Conservation (phyloP, 2,797 vertebrate species). For the Tolypeutes matacus region DNA sequence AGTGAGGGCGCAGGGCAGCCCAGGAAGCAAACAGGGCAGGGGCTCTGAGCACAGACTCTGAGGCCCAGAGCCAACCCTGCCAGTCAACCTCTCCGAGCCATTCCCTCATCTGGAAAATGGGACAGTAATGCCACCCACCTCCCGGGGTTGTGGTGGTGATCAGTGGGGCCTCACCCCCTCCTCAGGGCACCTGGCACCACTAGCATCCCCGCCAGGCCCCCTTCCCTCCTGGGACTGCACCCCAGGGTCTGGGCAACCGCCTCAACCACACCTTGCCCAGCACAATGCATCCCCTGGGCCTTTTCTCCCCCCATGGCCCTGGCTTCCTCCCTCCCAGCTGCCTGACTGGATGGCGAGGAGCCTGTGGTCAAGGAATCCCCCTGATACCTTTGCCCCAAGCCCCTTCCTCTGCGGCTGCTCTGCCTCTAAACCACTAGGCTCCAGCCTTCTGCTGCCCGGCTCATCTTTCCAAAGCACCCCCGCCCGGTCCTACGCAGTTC, state of each 20-base stretch:
- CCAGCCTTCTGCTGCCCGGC: background rate
- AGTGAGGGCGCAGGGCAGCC: background rate
- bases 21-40: background rate
- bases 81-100: background rate
- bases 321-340: background rate
- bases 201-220: background rate
- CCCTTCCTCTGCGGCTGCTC: background rate
- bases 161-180: background rate
- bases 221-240: background rate
- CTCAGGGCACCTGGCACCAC: background rate
- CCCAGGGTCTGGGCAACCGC: background rate
- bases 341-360: background rate
- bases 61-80: background rate
- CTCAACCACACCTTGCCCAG: accelerated
- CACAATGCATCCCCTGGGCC: background rate
- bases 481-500: background rate
- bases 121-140: no score
- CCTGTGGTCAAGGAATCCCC: background rate
- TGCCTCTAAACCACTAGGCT: background rate
- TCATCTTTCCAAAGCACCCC: background rate
- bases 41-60: background rate
- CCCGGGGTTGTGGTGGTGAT: no score
- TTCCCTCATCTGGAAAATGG: background rate
- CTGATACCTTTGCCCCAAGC: background rate
- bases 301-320: background rate